Evolutionary conservation across 2,888 invertebrate genomes (phyloP), one percentile per base, ranked within the genome.

Genomic region (Drosophila nr. perissopoda): DNA sequence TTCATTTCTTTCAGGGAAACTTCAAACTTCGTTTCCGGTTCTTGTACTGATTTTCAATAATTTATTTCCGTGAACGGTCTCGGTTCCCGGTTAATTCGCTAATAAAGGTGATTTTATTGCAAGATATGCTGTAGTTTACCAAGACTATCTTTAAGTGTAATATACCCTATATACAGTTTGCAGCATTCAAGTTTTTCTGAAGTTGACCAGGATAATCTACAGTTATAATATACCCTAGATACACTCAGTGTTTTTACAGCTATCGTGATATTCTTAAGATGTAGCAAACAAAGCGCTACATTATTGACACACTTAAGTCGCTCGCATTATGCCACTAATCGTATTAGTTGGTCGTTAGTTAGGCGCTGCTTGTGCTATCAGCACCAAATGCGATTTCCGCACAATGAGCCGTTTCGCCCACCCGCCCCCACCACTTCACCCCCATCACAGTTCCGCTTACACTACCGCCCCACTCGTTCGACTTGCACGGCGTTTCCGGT

Each of bases 311-410:
- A 71, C 69, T 69, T 75, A 79, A 79, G 78, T 59, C 70, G 16
- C 36, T 52, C 54, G 78, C 74, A 89, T 91, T 90, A 89, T 89
- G 90, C 66, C 86, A 78, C 86, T 90, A 90, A 89, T 90, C 87
- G 83, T 80, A 90, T 90, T 90, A 90, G 87, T 80, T 78, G 80
- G 80, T 90, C 90, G 81, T 84, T 89, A 86, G 87, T 89, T 89
- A 89, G 83, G 71, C 69, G 54, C 63, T 75, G 49, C 54, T 33
- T 53, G 31, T 48, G 68, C 77, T 85, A 89, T 82, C 74, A 78
- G 72, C 78, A 60, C 66, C 86, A 87, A 89, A 89, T 82, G 90
- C 82, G 88, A 88, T 86, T 86, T 88, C 86, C 90, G 86, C 70
- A 74, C 80, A 86, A 90, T 86, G 82, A 67, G 58, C 70, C 68